Evolutionary conservation across 2,888 invertebrate species (phyloP).

Genomic region (Drosophila fulvimacula): DNA sequence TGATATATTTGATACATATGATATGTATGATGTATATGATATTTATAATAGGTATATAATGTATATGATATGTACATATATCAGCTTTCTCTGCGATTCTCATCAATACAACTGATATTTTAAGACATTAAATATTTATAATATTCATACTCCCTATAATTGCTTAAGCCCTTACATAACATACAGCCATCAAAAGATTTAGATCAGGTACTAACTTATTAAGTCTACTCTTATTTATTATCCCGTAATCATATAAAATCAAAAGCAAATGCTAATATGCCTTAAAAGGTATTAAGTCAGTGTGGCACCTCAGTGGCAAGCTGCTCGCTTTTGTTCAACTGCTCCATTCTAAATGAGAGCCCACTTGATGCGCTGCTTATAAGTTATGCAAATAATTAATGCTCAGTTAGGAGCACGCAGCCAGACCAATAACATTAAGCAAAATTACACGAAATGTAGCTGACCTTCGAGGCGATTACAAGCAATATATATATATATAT

Average conservation of each 20-base stretch:
- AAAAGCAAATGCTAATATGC: conserved; percentile 1
- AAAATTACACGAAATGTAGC: conserved; percentile 58
- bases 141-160: not conserved
- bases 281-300: not conserved
- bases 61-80: too few species aligned
- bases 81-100: not conserved
- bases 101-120: not conserved
- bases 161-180: too few species aligned
- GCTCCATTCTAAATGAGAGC: not conserved
- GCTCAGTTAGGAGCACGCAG: conserved; percentile 36
- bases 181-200: not conserved
- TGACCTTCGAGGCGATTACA: conserved; percentile 20
- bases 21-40: not conserved
- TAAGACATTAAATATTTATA: not conserved
- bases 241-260: not conserved
- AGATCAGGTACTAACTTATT: not conserved
- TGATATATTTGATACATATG: not conserved
- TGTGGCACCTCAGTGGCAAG: not conserved
- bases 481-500: too few species aligned
- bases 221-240: not conserved
- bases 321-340: not conserved
- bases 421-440: conserved; percentile 53
- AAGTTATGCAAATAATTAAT: conserved; percentile 77
- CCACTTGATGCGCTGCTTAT: conserved; percentile 24
- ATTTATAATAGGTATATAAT: not conserved